Conservation (phyloP, 2,797 vertebrate species). For the Meda fulgida region DNA sequence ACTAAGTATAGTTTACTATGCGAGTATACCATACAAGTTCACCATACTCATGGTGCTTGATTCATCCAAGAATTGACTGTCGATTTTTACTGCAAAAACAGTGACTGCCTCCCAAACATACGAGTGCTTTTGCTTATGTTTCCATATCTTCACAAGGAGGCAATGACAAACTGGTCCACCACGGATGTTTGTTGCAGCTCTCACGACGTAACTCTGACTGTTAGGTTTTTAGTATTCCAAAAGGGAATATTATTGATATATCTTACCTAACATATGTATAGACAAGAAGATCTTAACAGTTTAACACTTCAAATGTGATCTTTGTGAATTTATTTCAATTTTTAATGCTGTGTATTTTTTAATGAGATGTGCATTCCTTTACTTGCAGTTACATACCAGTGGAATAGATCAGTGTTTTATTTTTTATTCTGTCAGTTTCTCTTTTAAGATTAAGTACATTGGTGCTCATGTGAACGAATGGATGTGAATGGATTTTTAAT, state of each 20-base stretch:
- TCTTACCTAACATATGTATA: conserved; percentile 76
- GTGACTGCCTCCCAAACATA: conserved; percentile 42
- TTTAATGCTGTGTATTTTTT: conserved; percentile 78
- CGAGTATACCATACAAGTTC: background rate
- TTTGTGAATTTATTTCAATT: conserved; percentile 78
- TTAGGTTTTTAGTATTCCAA: conserved; percentile 69
- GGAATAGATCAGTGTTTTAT: conserved; percentile 75
- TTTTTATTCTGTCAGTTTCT: conserved; percentile 72
- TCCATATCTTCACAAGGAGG: conserved; percentile 66
- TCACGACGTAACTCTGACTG: conserved; percentile 70
- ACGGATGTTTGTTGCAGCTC: conserved; percentile 66
- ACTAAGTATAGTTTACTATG: background rate
- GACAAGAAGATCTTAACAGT: conserved; percentile 69
- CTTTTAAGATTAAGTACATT: conserved; percentile 54
- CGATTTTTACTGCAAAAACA: conserved; percentile 4
- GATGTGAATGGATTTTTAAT: conserved; percentile 57
- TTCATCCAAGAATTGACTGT: conserved; percentile 28
- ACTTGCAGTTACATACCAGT: conserved; percentile 78
- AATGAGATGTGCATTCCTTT: conserved; percentile 82
- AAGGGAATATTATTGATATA: conserved; percentile 78
- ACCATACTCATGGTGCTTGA: conserved; percentile 22
- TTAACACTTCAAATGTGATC: conserved; percentile 80
- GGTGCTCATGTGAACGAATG: conserved; percentile 72
- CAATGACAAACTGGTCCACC: conserved; percentile 67
- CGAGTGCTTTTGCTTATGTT: conserved; percentile 62